Conservation (phyloP, 1,140 invertebrate species). For the Druon quercuslanigerum region DNA sequence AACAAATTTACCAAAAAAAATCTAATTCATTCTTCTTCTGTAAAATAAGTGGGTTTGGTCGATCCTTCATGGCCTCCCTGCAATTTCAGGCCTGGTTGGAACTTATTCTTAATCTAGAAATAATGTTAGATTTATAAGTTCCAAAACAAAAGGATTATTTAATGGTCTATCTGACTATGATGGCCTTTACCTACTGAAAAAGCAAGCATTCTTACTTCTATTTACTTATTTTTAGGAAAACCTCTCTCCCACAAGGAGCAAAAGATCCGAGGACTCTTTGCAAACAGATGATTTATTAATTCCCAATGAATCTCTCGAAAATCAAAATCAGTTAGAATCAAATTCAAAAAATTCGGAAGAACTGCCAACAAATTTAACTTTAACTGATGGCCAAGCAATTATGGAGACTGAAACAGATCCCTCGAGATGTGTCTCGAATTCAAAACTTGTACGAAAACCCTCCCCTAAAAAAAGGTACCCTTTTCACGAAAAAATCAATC, state of each 20-base stretch:
- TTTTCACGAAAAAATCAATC: background rate
- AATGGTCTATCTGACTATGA: too few relatives aligned
- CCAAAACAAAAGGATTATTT: too few relatives aligned
- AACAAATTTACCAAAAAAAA: too few relatives aligned
- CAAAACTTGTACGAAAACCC: conserved; percentile 35
- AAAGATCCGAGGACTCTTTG: conserved; percentile 7
- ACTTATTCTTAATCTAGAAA: too few relatives aligned
- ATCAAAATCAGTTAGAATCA: background rate
- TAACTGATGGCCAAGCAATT: conserved; percentile 29
- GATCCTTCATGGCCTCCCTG: too few relatives aligned
- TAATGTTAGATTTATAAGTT: too few relatives aligned
- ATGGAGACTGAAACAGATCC: conserved; percentile 51
- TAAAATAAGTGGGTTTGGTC: too few relatives aligned
- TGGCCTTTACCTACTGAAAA: too few relatives aligned
- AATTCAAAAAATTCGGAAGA: conserved; percentile 5
- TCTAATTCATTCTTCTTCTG: too few relatives aligned
- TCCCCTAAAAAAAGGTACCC: conserved; percentile 52
- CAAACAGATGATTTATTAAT: background rate
- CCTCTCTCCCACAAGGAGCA: background rate
- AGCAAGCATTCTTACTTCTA: background rate
- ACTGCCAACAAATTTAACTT: conserved; percentile 5
- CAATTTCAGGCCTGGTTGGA: too few relatives aligned
- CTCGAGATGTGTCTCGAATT: conserved; percentile 39
- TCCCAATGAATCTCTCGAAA: background rate
- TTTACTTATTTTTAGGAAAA: background rate